Percentiles rank a stretch among this genome's conserved stretches.
Evolutionary conservation across 2,113 vertebrate genomes (phyloP).

Genomic region (Myrmecophaga tridactyla): DNA sequence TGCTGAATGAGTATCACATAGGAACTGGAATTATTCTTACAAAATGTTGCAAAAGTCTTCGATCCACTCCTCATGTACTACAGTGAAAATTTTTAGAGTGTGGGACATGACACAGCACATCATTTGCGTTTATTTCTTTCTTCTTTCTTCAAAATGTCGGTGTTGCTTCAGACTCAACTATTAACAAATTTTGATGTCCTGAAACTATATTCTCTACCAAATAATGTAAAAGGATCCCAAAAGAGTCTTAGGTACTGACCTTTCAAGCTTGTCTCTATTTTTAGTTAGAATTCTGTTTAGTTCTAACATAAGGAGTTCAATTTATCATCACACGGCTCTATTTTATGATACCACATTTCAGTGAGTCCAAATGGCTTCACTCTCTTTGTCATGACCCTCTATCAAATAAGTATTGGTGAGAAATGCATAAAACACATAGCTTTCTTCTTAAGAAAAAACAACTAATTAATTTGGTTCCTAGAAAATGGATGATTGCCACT

Average conservation of each 20-base stretch:
- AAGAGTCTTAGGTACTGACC: not conserved
- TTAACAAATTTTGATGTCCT: not conserved
- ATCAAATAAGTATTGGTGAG: constrained; percentile 7
- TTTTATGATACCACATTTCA: not conserved
- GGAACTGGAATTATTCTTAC: not conserved
- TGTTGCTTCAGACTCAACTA: not conserved
- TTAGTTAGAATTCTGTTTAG: not conserved
- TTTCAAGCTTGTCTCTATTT: not conserved
- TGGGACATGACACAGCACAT: not conserved
- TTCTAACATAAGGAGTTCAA: not conserved
- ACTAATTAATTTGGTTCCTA: constrained; percentile 38
- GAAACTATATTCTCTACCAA: not conserved
- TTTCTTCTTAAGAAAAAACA: not conserved
- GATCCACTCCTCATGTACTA: not conserved
- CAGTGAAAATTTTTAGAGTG: not conserved
- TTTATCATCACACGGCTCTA: not conserved
- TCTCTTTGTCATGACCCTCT: not conserved
- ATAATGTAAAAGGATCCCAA: not conserved
- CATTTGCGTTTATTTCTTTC: not conserved
- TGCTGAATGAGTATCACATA: not conserved
- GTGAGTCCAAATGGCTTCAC: not conserved
- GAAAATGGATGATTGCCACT: not conserved
- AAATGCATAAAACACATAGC: not conserved
- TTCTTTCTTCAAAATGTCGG: not conserved
- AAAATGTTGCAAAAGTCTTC: not conserved